These are phyloP conservation scores for Unio delphinus DNA, from an alignment of 2,888 invertebrate genomes.

Conservation along the genomic window DNA sequence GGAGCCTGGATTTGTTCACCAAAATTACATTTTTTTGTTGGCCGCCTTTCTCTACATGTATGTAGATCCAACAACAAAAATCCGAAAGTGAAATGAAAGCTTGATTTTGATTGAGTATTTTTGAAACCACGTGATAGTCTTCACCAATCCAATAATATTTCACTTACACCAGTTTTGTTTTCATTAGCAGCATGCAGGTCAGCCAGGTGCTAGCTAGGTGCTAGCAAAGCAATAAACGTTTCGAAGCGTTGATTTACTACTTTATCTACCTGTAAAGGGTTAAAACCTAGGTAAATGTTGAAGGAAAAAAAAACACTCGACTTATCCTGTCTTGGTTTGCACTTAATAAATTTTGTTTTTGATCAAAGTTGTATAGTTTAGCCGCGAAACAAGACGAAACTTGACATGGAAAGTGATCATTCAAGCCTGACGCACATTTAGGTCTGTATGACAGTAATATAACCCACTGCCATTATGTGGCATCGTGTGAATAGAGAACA, in stretches of 20 bases:
- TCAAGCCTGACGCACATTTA: slow-evolving; percentile 1
- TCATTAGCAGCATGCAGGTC: slow-evolving; percentile 31
- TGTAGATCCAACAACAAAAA: slow-evolving; percentile 28
- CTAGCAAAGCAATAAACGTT: not conserved
- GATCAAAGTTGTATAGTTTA: not conserved
- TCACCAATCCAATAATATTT: slow-evolving; percentile 30
- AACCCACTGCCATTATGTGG: no score
- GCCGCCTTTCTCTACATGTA: slow-evolving; percentile 4
- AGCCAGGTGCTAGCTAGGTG: not conserved
- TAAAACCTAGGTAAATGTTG: no score
- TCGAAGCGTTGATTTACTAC: not conserved
- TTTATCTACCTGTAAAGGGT: no score
- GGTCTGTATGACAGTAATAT: not conserved
- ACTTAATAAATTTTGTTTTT: not conserved
- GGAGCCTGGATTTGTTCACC: not conserved
- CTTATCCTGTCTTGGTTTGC: not conserved
- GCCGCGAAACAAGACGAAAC: slow-evolving; percentile 9
- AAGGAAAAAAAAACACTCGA: not conserved
- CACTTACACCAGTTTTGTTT: slow-evolving; percentile 36
- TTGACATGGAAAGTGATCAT: slow-evolving; percentile 6
- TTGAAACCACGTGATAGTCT: slow-evolving; percentile 5
- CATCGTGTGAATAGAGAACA: no score
- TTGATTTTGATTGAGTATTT: slow-evolving; percentile 24
- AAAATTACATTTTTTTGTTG: not conserved
- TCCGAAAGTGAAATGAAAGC: slow-evolving; percentile 17